Conservation (phyloP, 2,797 vertebrate species). For the Sardinella longiceps region DNA sequence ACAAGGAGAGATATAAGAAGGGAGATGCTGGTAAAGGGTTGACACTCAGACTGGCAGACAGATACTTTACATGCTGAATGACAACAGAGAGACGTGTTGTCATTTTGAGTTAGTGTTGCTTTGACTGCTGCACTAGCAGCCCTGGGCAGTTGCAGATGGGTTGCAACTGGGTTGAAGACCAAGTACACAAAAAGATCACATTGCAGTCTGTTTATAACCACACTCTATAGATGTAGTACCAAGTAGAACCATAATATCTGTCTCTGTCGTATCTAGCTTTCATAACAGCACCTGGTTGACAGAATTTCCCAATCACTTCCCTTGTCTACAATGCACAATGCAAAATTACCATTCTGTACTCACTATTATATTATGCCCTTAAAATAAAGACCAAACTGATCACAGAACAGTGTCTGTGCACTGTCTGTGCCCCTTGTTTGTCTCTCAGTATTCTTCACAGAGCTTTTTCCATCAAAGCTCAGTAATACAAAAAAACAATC, state of each 20-base stretch:
- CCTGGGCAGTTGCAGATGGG: neutral
- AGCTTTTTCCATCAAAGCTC: neutral
- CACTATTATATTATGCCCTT: no score
- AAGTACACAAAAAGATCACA: neutral
- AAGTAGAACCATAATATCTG: neutral
- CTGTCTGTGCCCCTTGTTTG: no score
- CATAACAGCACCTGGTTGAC: neutral
- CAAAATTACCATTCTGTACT: neutral
- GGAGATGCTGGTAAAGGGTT: neutral
- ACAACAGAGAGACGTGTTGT: constrained; percentile 6
- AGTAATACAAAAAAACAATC: neutral
- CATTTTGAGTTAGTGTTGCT: neutral
- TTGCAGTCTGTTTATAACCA: neutral
- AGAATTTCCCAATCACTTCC: neutral
- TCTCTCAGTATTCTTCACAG: neutral
- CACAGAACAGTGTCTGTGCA: no score
- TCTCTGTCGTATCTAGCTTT: neutral
- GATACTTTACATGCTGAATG: constrained; percentile 6
- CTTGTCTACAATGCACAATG: neutral
- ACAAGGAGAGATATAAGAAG: neutral
- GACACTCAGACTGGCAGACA: neutral
- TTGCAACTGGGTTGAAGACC: neutral
- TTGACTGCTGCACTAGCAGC: neutral
- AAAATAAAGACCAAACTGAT: neutral
- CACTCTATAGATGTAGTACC: neutral